These are phyloP conservation scores for Ceryle rudis DNA, from an alignment of 2,797 vertebrate genomes.

Conservation along the genomic window DNA sequence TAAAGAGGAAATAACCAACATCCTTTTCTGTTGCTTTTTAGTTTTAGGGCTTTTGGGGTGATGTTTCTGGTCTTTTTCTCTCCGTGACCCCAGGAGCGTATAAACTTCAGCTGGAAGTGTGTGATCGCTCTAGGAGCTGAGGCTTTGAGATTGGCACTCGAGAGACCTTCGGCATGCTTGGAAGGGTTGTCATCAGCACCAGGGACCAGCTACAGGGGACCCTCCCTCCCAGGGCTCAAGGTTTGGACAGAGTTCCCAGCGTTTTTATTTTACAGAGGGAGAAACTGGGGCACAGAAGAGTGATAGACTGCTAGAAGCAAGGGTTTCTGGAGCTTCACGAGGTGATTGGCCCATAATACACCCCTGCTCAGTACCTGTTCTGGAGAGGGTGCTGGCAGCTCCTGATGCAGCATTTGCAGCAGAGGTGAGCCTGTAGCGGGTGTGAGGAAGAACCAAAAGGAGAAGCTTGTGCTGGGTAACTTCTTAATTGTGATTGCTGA, in stretches of 20 bases:
- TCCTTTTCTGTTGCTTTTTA: not conserved
- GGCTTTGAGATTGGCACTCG: not conserved
- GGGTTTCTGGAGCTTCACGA: not conserved
- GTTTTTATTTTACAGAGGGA: not conserved
- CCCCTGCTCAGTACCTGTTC: not conserved
- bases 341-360: not conserved
- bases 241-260: not conserved
- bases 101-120: not conserved
- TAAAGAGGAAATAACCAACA: not conserved
- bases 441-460: not conserved
- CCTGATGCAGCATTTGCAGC: not conserved
- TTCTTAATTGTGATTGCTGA: not conserved
- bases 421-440: not conserved
- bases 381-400: not conserved
- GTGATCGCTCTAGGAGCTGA: rapidly evolving
- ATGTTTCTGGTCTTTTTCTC: not conserved
- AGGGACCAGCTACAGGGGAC: not conserved
- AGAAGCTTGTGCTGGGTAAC: not conserved
- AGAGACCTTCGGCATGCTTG: rapidly evolving
- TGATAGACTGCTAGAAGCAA: not conserved
- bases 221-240: rapidly evolving
- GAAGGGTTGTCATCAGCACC: not conserved
- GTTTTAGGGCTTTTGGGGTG: not conserved
- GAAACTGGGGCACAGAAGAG: not conserved
- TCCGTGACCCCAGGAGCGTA: too few species aligned